Conservation (phyloP, 2,797 vertebrate species). For the Myotis vivesi region DNA sequence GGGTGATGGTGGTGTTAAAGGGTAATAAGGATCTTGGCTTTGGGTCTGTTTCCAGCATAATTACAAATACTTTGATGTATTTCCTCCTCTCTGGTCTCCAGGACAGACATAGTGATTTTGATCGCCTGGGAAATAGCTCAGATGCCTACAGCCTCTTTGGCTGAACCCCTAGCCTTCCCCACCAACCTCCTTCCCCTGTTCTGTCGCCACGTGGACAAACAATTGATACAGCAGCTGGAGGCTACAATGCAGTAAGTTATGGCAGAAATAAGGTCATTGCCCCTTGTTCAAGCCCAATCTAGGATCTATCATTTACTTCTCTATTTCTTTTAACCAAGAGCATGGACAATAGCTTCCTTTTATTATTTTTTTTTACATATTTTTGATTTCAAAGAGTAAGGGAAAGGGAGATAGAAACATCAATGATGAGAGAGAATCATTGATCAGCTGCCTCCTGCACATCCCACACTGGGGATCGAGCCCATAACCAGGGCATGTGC, state of each 20-base stretch:
- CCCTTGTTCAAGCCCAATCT: neutral
- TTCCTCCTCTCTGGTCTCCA: constrained; percentile 71
- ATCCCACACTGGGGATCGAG: too few relatives aligned
- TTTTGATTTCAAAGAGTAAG: too few relatives aligned
- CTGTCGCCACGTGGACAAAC: constrained; percentile 96
- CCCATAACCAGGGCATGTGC: too few relatives aligned
- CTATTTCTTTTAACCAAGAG: neutral
- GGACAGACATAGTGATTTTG: constrained; percentile 93
- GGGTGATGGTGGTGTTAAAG: neutral
- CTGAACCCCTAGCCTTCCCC: constrained; percentile 93
- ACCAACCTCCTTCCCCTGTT: constrained; percentile 96
- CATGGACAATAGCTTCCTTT: neutral
- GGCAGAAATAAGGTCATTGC: neutral
- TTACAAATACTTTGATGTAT: neutral
- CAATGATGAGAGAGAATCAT: too few relatives aligned
- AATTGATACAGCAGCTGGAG: constrained; percentile 91
- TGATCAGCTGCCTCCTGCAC: too few relatives aligned
- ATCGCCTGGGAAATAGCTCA: constrained; percentile 93
- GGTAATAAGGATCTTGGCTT: neutral
- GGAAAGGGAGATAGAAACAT: too few relatives aligned
- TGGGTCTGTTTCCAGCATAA: neutral
- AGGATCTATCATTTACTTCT: neutral
- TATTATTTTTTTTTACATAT: neutral
- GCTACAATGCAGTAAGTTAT: constrained; percentile 93
- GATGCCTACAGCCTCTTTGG: constrained; percentile 86